These are phyloP conservation scores for Carcharodon carcharias DNA, from an alignment of 2,797 vertebrate species.

Conservation along the genomic window DNA sequence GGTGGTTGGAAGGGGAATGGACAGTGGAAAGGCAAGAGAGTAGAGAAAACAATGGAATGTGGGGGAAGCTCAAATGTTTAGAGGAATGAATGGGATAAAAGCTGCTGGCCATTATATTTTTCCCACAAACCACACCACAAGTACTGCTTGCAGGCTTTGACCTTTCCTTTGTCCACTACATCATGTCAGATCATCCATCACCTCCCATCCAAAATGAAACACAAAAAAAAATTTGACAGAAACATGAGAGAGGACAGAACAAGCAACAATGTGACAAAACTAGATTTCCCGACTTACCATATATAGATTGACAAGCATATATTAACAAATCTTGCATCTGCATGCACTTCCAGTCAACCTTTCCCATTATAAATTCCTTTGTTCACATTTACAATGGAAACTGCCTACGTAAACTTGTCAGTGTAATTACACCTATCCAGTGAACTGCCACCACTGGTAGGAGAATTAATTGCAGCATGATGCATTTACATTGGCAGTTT, in stretches of 20 bases:
- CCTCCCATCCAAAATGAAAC: background rate
- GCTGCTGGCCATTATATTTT: background rate
- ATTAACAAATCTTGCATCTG: background rate
- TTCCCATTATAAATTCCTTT: background rate
- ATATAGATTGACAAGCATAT: background rate
- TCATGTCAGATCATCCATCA: background rate
- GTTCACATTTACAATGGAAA: background rate
- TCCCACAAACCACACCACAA: background rate
- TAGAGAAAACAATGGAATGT: too few species aligned
- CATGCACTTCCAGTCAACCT: background rate
- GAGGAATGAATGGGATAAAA: background rate
- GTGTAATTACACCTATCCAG: background rate
- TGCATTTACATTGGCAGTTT: background rate
- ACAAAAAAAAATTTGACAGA: background rate
- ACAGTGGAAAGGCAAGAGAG: too few species aligned
- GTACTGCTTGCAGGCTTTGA: background rate
- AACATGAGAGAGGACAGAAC: background rate
- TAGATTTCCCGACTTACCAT: too few species aligned
- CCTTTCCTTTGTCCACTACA: background rate
- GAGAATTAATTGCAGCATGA: slow-evolving; percentile 4
- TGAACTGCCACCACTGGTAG: background rate
- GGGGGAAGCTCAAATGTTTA: background rate
- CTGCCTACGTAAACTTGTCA: background rate
- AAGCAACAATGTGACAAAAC: background rate
- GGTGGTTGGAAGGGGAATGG: too few species aligned